phyloP scores from a whole-genome alignment of 2,888 invertebrate species.

The Sphecodes monilicornis region DNA sequence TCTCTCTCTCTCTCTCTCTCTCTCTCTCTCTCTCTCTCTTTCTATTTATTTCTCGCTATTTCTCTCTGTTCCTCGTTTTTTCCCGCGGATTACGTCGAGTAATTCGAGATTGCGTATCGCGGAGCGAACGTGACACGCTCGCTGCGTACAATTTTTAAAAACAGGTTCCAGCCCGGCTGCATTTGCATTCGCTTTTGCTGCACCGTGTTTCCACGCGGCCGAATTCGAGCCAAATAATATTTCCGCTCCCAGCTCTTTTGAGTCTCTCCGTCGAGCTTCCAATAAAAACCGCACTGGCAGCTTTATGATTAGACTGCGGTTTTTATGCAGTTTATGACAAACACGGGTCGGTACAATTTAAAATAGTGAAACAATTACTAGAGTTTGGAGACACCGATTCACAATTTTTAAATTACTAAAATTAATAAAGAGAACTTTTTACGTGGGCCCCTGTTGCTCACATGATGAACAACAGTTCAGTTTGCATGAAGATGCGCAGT shows the following conservation, averaged over 20 bases:
- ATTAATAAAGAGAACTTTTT: no score
- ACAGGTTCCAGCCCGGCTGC: conserved; percentile 24
- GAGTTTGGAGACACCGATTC: no score
- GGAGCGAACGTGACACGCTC: not conserved
- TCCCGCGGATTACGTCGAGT: conserved; percentile 23
- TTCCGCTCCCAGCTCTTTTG: no score
- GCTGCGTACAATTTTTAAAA: conserved; percentile 42
- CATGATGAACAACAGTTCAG: no score
- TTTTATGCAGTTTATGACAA: no score
- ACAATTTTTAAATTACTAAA: no score
- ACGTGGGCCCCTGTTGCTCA: no score
- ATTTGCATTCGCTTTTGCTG: conserved; percentile 7
- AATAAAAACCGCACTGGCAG: not conserved
- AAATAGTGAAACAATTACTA: no score
- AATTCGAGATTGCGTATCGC: conserved; percentile 42
- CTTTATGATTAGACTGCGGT: not conserved
- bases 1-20: not conserved
- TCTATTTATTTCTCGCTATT: not conserved
- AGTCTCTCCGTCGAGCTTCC: no score
- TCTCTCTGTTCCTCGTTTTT: conserved; percentile 1
- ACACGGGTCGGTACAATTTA: no score
- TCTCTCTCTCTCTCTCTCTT: not conserved
- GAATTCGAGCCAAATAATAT: not conserved
- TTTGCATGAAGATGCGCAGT: no score
- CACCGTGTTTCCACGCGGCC: not conserved